phyloP scores from a whole-genome alignment of 1,140 invertebrate species.

The Drosophila miranda region DNA sequence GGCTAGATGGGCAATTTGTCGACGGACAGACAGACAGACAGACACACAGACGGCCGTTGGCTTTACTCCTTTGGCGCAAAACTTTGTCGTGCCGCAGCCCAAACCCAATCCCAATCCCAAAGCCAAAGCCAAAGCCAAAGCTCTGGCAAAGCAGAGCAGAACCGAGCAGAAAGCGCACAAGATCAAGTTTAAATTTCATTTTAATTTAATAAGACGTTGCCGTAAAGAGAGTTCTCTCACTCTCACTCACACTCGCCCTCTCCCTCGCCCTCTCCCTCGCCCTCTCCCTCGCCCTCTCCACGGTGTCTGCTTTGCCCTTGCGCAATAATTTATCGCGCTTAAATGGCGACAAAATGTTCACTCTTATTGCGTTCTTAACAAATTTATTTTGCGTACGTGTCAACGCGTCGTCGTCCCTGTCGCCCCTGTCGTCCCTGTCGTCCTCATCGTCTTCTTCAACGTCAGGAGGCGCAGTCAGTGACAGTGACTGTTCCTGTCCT shows the following conservation, averaged over 20 bases:
- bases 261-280: neutral
- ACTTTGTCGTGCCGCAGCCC: too few species aligned
- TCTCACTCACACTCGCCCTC: neutral
- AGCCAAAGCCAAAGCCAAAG: too few species aligned
- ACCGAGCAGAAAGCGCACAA: constrained; percentile 17
- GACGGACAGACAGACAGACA: constrained; percentile 11
- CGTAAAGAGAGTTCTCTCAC: constrained; percentile 16
- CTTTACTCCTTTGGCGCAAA: too few species aligned
- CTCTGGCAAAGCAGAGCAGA: too few species aligned
- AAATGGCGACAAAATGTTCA: constrained; percentile 78
- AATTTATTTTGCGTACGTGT: constrained; percentile 80
- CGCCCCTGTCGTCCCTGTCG: constrained; percentile 13
- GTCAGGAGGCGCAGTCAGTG: constrained; percentile 7
- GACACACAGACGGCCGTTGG: neutral
- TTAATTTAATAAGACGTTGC: constrained; percentile 71
- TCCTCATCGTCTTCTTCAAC: constrained; percentile 11
- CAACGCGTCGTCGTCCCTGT: constrained; percentile 46
- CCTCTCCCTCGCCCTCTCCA: neutral
- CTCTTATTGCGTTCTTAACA: constrained; percentile 79
- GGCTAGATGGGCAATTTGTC: constrained; percentile 64
- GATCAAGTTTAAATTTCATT: constrained; percentile 77
- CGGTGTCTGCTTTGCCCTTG: constrained; percentile 32
- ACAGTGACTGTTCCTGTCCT: constrained; percentile 1
- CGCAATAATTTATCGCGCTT: constrained; percentile 76
- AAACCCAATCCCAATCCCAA: too few species aligned